Conservation (phyloP, 2,888 invertebrate genomes). For the Drosophila subquinaria region DNA sequence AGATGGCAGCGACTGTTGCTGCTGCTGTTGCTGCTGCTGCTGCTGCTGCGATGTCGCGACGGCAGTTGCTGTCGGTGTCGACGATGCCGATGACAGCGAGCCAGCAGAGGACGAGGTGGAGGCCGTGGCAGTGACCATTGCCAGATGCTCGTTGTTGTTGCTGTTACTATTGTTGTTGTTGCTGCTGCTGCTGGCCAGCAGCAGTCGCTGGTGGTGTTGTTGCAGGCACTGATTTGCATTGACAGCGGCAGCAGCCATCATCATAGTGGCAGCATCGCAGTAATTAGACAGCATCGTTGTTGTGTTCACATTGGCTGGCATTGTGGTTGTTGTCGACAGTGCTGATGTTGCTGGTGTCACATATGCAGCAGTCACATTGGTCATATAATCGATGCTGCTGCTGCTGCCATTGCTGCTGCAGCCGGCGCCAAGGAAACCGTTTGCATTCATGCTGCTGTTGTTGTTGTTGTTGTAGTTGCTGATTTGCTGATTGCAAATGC, state of each 20-base stretch:
- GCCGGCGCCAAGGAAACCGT: constrained; percentile 66
- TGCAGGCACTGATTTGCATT: constrained; percentile 85
- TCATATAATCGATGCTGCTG: constrained; percentile 57
- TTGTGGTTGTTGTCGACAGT: constrained; percentile 45
- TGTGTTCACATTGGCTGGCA: constrained; percentile 69
- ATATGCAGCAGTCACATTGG: constrained; percentile 63
- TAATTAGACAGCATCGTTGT: constrained; percentile 85
- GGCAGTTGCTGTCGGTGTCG: constrained; percentile 68
- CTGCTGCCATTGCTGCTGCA: constrained; percentile 44
- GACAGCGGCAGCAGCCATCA: constrained; percentile 85
- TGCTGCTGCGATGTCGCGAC: constrained; percentile 50
- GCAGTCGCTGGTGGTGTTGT: constrained; percentile 83
- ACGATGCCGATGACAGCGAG: constrained; percentile 76
- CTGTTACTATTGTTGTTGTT: constrained; percentile 33
- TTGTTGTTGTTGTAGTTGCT: constrained; percentile 62
- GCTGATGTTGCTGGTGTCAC: constrained; percentile 60
- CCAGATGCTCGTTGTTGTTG: constrained; percentile 45
- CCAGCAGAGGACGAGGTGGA: constrained; percentile 64
- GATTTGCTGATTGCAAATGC: constrained; percentile 75
- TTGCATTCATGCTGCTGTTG: constrained; percentile 51
- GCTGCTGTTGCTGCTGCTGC: constrained; percentile 55
- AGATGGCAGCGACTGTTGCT: constrained; percentile 76
- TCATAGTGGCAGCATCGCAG: constrained; percentile 85
- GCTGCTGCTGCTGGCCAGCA: constrained; percentile 69
- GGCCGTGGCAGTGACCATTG: constrained; percentile 42